Percentiles rank a stretch among this genome's conserved stretches.
Evolutionary conservation across 2,113 vertebrate species (phyloP).

Genomic region (Oenanthe melanoleuca): DNA sequence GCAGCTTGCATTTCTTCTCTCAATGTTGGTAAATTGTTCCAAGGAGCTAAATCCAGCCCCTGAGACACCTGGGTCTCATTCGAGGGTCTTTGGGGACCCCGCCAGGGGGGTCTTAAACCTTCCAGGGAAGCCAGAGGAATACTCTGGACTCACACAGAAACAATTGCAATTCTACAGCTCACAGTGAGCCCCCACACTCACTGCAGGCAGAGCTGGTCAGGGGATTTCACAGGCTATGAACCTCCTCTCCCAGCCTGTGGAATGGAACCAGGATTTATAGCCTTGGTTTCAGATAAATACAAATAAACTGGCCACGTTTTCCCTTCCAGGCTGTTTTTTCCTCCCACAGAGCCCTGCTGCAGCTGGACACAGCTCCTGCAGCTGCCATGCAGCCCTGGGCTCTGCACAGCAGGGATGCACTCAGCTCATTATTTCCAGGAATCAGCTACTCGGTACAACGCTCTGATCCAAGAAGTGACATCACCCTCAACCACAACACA

Average conservation of each 20-base stretch:
- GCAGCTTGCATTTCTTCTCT: no score
- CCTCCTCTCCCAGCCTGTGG: neutral
- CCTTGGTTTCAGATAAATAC: neutral
- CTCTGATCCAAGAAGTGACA: neutral
- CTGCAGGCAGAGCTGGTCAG: neutral
- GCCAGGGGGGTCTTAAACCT: no score
- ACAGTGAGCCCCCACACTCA: neutral
- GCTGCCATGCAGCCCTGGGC: neutral
- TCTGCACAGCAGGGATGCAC: neutral
- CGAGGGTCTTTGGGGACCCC: no score
- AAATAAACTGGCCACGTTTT: neutral
- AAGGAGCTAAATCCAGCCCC: no score
- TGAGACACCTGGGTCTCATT: no score
- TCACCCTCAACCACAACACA: neutral
- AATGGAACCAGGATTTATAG: neutral
- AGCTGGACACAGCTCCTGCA: neutral
- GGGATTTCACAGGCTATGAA: neutral
- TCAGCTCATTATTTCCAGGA: neutral
- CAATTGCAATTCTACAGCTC: accelerated
- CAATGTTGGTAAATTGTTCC: no score
- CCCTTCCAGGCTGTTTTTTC: neutral
- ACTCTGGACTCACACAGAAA: no score
- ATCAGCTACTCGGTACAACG: neutral
- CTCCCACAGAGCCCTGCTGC: neutral
- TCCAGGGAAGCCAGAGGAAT: no score